Percentiles rank a stretch among this genome's conserved stretches.
These are phyloP conservation scores for Mythimna ferrago DNA, from an alignment of 2,888 invertebrate species.

Conservation along the genomic window DNA sequence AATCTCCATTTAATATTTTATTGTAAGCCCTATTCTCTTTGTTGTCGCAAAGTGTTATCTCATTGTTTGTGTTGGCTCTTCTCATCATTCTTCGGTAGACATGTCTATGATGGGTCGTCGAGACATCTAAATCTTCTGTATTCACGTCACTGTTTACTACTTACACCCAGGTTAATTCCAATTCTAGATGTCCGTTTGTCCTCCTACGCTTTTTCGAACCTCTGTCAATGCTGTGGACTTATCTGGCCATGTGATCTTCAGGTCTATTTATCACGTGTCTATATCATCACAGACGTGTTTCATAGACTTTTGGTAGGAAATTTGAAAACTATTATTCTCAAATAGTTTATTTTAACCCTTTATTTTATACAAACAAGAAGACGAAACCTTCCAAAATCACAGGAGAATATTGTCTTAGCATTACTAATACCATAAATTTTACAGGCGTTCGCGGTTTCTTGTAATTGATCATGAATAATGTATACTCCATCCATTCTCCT, in stretches of 20 bases:
- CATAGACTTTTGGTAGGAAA: background rate
- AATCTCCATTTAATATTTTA: background rate
- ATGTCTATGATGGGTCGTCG: background rate
- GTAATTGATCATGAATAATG: conserved; percentile 76
- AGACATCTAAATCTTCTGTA: background rate
- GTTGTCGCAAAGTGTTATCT: background rate
- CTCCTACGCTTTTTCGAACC: no score
- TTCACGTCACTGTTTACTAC: no score
- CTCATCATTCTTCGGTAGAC: background rate
- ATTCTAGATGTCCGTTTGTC: no score
- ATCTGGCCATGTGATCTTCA: no score
- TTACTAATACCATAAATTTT: conserved; percentile 67
- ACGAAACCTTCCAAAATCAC: conserved; percentile 35
- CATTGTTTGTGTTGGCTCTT: background rate
- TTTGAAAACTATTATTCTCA: background rate
- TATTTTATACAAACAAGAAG: conserved; percentile 19
- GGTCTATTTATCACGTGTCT: background rate
- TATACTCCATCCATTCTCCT: conserved; percentile 65
- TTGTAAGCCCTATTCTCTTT: background rate
- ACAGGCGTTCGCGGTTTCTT: conserved; percentile 67
- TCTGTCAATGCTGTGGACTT: no score
- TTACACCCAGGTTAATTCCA: no score
- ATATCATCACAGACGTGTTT: background rate
- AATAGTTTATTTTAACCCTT: background rate
- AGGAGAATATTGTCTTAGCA: conserved; percentile 50